Conservation (phyloP, 2,888 invertebrate genomes). For the Rhimphoctona megacephalus region DNA sequence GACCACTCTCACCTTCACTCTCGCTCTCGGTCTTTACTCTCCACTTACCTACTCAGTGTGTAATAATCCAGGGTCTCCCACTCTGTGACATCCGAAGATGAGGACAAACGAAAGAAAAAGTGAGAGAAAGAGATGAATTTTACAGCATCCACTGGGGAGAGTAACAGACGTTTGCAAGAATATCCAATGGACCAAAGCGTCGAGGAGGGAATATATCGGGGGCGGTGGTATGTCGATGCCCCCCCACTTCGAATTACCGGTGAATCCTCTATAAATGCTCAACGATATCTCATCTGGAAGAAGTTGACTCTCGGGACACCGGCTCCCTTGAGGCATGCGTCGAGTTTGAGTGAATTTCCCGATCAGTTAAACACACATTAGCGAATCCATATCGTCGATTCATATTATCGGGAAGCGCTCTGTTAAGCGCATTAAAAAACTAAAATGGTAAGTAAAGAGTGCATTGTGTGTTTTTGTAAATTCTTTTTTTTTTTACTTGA, state of each 20-base stretch:
- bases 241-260: conserved; percentile 76
- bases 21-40: conserved; percentile 46
- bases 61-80: conserved; percentile 33
- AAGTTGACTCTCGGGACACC: conserved; percentile 79
- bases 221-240: conserved; percentile 62
- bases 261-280: conserved; percentile 84
- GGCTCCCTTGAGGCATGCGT: conserved; percentile 80
- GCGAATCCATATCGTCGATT: conserved; percentile 28
- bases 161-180: conserved; percentile 76
- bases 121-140: conserved; percentile 28
- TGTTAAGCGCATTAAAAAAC: conserved; percentile 61
- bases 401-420: conserved; percentile 50
- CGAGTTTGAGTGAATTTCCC: conserved; percentile 74
- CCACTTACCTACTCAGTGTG: conserved; percentile 23
- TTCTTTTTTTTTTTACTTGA: not conserved
- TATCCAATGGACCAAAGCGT: conserved; percentile 79
- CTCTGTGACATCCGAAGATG: conserved; percentile 28
- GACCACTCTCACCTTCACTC: conserved; percentile 57
- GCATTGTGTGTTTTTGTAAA: conserved; percentile 18
- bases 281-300: conserved; percentile 77
- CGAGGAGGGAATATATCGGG: conserved; percentile 48
- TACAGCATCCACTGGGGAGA: conserved; percentile 31
- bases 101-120: conserved; percentile 27
- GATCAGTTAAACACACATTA: conserved; percentile 28
- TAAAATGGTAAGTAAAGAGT: conserved; percentile 75